A percentile compares a stretch with the other conserved stretches of the same genome.
Evolutionary conservation across 2,113 vertebrate genomes (phyloP).

Genomic region (Atlantisia rogersi): DNA sequence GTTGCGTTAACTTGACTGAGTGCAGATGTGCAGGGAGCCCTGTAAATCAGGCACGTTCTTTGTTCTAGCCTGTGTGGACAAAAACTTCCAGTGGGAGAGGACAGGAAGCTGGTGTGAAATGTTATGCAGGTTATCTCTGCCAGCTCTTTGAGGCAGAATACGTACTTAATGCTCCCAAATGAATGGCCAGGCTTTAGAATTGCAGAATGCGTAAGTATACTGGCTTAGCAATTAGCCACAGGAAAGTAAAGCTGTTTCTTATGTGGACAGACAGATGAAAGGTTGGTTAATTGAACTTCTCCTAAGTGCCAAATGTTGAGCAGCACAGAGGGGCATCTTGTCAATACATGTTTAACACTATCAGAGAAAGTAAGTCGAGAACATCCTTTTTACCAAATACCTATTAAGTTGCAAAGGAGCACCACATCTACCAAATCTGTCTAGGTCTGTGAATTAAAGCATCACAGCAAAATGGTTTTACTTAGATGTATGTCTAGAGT

Average conservation of each 20-base stretch:
- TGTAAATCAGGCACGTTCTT: slow-evolving; percentile 8
- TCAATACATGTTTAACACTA: neutral
- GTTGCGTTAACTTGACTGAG: neutral
- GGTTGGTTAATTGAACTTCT: slow-evolving; percentile 43
- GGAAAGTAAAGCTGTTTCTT: slow-evolving; percentile 3
- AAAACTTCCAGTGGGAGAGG: neutral
- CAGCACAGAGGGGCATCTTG: neutral
- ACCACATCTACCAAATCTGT: neutral
- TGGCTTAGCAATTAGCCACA: slow-evolving; percentile 9
- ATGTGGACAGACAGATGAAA: slow-evolving; percentile 16
- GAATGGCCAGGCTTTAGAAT: neutral
- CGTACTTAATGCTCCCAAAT: neutral
- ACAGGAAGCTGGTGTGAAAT: slow-evolving; percentile 1
- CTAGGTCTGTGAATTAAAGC: neutral
- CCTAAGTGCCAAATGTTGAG: neutral
- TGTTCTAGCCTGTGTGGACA: neutral
- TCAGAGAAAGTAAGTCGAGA: neutral
- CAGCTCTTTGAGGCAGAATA: neutral
- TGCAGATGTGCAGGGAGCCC: neutral
- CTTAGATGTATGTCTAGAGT: neutral
- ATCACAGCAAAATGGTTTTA: neutral
- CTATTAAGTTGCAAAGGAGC: neutral
- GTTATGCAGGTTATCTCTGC: neutral
- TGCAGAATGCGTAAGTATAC: neutral
- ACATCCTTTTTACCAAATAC: neutral